Evolutionary conservation across 1,140 invertebrate genomes (phyloP).

Genomic region (Leptonema lineaticorne): DNA sequence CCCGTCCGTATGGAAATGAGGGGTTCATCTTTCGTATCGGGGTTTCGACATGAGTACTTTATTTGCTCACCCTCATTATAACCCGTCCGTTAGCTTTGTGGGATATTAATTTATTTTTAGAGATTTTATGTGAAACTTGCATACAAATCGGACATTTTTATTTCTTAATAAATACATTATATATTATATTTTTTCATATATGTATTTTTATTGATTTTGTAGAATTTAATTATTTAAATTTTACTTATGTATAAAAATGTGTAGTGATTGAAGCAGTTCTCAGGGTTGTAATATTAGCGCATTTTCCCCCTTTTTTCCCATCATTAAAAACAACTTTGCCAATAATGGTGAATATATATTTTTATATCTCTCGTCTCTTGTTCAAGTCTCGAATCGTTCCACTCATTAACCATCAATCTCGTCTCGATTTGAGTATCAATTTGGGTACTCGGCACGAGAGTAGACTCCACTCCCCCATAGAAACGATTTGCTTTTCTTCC

Average conservation of each 20-base stretch:
- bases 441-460: constrained; percentile 5
- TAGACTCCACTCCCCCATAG: not conserved
- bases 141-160: not conserved
- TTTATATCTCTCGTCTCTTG: not conserved
- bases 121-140: not conserved
- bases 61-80: constrained; percentile 8
- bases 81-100: not conserved
- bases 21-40: constrained; percentile 24
- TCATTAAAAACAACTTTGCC: constrained; percentile 18
- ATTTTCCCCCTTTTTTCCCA: not conserved
- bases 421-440: constrained; percentile 31
- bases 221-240: not conserved
- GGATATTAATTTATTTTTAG: constrained; percentile 11
- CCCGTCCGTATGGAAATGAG: constrained; percentile 26
- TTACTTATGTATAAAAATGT: too few relatives aligned
- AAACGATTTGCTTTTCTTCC: constrained; percentile 12
- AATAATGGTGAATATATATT: constrained; percentile 10
- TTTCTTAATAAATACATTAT: constrained; percentile 7
- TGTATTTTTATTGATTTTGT: not conserved
- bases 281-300: not conserved
- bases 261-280: not conserved
- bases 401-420: constrained; percentile 32
- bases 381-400: constrained; percentile 14
- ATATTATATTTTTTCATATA: not conserved
- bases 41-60: not conserved